Percentiles rank a stretch among this genome's conserved stretches.
These are phyloP conservation scores for Etheostoma spectabile DNA, from an alignment of 2,113 vertebrate species.

Conservation along the genomic window DNA sequence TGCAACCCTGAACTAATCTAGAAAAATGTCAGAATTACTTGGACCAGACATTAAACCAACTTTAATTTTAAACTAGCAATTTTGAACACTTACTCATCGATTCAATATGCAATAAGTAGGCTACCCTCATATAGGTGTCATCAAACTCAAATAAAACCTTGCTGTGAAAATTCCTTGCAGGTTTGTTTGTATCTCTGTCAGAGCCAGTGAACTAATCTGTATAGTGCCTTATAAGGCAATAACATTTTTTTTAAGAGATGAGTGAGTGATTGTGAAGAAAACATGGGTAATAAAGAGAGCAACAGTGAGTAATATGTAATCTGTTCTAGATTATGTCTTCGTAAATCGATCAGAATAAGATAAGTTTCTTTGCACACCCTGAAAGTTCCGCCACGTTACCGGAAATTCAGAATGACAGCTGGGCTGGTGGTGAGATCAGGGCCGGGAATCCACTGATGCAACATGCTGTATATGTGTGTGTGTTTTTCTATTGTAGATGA, in stretches of 20 bases:
- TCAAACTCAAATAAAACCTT: not conserved
- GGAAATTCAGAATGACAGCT: conserved; percentile 28
- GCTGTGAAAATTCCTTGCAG: not conserved
- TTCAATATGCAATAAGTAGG: too few species aligned
- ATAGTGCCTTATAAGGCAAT: not conserved
- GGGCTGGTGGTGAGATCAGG: not conserved
- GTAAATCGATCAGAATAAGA: conserved; percentile 22
- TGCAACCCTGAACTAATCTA: too few species aligned
- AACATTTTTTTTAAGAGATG: not conserved
- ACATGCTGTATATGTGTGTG: not conserved
- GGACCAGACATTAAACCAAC: too few species aligned
- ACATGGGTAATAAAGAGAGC: not conserved
- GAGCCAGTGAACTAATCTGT: not conserved
- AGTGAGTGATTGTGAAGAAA: too few species aligned
- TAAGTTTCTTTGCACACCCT: conserved; percentile 27
- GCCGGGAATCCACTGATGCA: not conserved
- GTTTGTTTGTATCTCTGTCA: not conserved
- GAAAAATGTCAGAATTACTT: too few species aligned
- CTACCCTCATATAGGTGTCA: too few species aligned
- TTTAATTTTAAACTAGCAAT: too few species aligned
- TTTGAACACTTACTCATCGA: too few species aligned
- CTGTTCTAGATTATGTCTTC: not conserved
- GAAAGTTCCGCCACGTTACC: not conserved
- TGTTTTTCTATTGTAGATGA: conserved; percentile 5
- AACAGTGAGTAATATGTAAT: not conserved